Conservation (phyloP, 2,113 vertebrate genomes). For the Macrotis lagotis region DNA sequence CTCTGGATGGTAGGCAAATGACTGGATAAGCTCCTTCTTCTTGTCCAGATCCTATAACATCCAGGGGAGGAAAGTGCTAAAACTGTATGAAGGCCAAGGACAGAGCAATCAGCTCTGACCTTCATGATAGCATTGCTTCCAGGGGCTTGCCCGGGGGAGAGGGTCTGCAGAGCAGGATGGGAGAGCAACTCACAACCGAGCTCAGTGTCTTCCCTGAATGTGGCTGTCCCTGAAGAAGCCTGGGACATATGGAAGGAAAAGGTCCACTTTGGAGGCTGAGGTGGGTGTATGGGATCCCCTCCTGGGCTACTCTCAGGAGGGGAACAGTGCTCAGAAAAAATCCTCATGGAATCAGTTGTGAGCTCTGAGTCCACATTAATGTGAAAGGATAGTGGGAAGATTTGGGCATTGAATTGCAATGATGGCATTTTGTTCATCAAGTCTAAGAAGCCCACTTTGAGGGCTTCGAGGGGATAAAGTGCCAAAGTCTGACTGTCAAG, state of each 20-base stretch:
- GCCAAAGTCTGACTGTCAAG: conserved; percentile 78
- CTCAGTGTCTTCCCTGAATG: conserved; percentile 75
- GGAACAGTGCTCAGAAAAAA: conserved; percentile 71
- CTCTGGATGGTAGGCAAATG: conserved; percentile 82
- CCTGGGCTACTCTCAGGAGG: conserved; percentile 48
- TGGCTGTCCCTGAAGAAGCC: conserved; percentile 63
- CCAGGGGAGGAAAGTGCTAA: conserved; percentile 88
- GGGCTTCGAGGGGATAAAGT: conserved; percentile 79
- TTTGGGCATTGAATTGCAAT: conserved; percentile 58
- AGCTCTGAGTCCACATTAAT: conserved; percentile 72
- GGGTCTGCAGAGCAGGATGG: conserved; percentile 51
- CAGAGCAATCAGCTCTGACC: conserved; percentile 76
- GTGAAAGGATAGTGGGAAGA: conserved; percentile 80
- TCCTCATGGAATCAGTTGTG: conserved; percentile 64
- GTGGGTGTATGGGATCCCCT: conserved; percentile 29
- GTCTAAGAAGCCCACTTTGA: conserved; percentile 73
- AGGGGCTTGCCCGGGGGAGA: conserved; percentile 44
- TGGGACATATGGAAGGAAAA: conserved; percentile 83
- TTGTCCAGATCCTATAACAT: conserved; percentile 87
- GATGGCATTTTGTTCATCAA: conserved; percentile 70
- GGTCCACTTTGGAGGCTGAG: conserved; percentile 79
- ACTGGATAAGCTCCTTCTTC: conserved; percentile 81
- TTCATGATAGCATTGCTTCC: conserved; percentile 55
- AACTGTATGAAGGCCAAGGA: conserved; percentile 85
- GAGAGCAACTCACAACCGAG: conserved; percentile 56